Evolutionary conservation across 2,888 invertebrate species (phyloP).

Genomic region (Drosophila colorata): DNA sequence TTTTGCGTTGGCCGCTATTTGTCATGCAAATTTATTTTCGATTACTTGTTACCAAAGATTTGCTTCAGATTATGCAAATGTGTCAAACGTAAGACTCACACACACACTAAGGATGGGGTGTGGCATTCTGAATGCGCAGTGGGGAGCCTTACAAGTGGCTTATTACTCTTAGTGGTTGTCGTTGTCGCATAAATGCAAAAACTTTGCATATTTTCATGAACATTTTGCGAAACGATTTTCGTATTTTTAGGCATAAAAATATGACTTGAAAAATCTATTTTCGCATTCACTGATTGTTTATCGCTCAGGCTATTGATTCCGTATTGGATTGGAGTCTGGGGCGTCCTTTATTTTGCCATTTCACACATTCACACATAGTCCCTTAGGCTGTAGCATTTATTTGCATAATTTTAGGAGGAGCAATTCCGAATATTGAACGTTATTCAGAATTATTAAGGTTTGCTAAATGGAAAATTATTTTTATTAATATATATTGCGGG

Average conservation of each 20-base stretch:
- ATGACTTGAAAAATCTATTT: constrained; percentile 70
- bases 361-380: constrained; percentile 15
- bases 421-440: constrained; percentile 19
- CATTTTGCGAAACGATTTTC: constrained; percentile 23
- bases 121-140: constrained; percentile 19
- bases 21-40: constrained; percentile 82
- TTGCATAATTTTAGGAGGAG: constrained; percentile 53
- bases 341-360: constrained; percentile 30
- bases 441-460: constrained; percentile 7
- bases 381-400: constrained; percentile 19
- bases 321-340: constrained; percentile 24
- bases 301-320: constrained; percentile 63
- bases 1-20: constrained; percentile 63
- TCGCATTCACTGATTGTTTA: constrained; percentile 68
- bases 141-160: constrained; percentile 71
- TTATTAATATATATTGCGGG: constrained; percentile 42
- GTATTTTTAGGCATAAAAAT: constrained; percentile 51
- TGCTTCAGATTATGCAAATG: constrained; percentile 78
- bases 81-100: constrained; percentile 45
- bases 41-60: constrained; percentile 82
- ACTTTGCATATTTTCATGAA: constrained; percentile 70
- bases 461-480: constrained; percentile 31
- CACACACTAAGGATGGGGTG: constrained; percentile 7
- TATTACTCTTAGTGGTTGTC: constrained; percentile 74
- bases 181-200: constrained; percentile 48